A percentile compares a stretch with the other conserved stretches of the same genome.
These are phyloP conservation scores for Nestor notabilis DNA, from an alignment of 2,113 vertebrate species.

Conservation along the genomic window DNA sequence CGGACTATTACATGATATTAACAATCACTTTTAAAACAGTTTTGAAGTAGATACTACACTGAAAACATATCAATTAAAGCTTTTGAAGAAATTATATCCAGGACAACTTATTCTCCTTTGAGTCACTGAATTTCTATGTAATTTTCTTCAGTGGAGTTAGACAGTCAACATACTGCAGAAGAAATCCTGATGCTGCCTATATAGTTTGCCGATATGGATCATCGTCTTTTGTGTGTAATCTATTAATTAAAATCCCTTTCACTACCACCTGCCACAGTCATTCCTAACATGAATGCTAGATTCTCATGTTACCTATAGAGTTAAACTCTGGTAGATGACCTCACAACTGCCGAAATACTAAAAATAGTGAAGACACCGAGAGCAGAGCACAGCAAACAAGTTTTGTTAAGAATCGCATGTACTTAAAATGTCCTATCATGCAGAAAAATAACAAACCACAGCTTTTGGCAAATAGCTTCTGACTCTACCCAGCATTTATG, in stretches of 20 bases:
- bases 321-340: not conserved
- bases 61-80: not conserved
- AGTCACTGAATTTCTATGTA: not conserved
- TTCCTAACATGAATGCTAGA: not conserved
- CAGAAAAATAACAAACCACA: not conserved
- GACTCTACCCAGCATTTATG: not conserved
- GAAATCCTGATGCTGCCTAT: not conserved
- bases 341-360: not conserved
- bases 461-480: not conserved
- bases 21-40: not conserved
- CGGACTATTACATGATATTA: not conserved
- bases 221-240: fast-evolving
- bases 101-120: not conserved
- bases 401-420: not conserved
- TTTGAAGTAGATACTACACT: not conserved
- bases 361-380: not conserved
- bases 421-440: not conserved
- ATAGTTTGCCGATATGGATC: not conserved
- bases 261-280: not conserved
- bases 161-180: not conserved
- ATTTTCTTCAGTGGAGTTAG: not conserved
- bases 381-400: not conserved
- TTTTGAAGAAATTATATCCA: not conserved
- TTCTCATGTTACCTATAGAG: not conserved
- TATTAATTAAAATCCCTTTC: not conserved